These are phyloP conservation scores for Sebastes melanostomus DNA, from an alignment of 2,797 vertebrate species.

Conservation along the genomic window DNA sequence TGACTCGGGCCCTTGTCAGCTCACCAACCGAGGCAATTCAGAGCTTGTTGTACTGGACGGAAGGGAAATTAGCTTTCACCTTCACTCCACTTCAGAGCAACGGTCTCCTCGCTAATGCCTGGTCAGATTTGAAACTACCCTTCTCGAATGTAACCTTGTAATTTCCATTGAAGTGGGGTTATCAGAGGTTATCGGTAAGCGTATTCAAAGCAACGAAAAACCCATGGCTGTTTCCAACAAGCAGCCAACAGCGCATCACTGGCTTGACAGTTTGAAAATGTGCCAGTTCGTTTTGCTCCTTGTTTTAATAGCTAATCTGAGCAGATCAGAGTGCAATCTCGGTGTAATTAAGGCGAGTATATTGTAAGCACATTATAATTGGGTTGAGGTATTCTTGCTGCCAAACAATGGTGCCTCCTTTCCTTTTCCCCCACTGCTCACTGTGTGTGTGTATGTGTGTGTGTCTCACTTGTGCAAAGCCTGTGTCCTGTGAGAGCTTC, in stretches of 20 bases:
- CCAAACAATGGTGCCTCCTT: conserved; percentile 24
- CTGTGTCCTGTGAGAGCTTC: conserved; percentile 65
- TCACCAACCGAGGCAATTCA: conserved; percentile 35
- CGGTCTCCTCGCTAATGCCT: conserved; percentile 27
- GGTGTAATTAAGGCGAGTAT: conserved; percentile 50
- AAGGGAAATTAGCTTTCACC: conserved; percentile 64
- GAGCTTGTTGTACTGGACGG: conserved; percentile 44
- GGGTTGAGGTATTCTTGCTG: conserved; percentile 45
- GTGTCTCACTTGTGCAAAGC: conserved; percentile 54
- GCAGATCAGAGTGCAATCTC: conserved; percentile 38
- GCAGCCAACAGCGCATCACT: neutral
- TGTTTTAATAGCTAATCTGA: conserved; percentile 41
- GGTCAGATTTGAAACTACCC: conserved; percentile 34
- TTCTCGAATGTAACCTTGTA: conserved; percentile 16
- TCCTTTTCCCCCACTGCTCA: conserved; percentile 12
- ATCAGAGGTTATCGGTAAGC: conserved; percentile 24
- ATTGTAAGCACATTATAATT: conserved; percentile 46
- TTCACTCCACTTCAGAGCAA: conserved; percentile 42
- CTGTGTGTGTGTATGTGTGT: neutral
- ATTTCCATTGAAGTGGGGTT: conserved; percentile 14
- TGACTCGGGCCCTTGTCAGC: conserved; percentile 58
- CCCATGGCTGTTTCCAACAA: neutral
- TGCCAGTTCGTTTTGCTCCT: conserved; percentile 16
- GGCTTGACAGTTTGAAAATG: conserved; percentile 1
- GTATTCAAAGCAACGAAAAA: conserved; percentile 3